Percentiles rank a stretch among this genome's conserved stretches.
Conservation (phyloP, 1,140 invertebrate genomes). For the Drosophila repletoides region DNA sequence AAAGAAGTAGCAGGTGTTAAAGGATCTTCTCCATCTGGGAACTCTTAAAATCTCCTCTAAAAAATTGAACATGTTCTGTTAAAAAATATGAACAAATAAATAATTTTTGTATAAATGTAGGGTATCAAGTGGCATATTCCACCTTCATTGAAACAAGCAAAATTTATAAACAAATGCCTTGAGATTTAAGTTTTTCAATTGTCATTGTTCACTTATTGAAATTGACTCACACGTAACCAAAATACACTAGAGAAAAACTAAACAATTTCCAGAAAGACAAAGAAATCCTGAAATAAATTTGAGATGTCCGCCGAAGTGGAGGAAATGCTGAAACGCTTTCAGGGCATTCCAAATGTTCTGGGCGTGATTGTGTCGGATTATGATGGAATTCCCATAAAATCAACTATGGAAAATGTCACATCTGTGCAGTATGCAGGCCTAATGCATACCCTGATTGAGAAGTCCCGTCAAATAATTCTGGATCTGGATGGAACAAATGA, state of each 20-base stretch:
- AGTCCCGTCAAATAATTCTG: slow-evolving; percentile 87
- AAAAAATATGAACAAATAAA: no score
- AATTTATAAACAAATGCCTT: background rate
- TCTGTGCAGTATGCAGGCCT: slow-evolving; percentile 89
- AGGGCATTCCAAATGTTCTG: slow-evolving; percentile 87
- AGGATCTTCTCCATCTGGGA: no score
- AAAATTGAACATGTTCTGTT: no score
- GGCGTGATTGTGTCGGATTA: slow-evolving; percentile 89
- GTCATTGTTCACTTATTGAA: background rate
- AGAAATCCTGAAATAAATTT: background rate
- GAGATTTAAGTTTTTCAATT: background rate
- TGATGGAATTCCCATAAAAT: slow-evolving; percentile 91
- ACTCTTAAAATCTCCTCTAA: no score
- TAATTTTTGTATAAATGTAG: no score
- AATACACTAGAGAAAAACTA: background rate
- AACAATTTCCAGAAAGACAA: background rate
- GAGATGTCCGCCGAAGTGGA: slow-evolving; percentile 88
- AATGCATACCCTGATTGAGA: slow-evolving; percentile 87
- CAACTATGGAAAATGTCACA: slow-evolving; percentile 88
- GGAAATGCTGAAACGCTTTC: slow-evolving; percentile 89
- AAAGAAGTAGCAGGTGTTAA: no score
- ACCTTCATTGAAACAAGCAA: background rate
- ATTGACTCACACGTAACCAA: background rate
- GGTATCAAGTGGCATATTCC: background rate
- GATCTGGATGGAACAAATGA: slow-evolving; percentile 92